Percentiles rank a stretch among this genome's conserved stretches.
Conservation (phyloP, 1,140 invertebrate species). For the Monomorium pharaonis region DNA sequence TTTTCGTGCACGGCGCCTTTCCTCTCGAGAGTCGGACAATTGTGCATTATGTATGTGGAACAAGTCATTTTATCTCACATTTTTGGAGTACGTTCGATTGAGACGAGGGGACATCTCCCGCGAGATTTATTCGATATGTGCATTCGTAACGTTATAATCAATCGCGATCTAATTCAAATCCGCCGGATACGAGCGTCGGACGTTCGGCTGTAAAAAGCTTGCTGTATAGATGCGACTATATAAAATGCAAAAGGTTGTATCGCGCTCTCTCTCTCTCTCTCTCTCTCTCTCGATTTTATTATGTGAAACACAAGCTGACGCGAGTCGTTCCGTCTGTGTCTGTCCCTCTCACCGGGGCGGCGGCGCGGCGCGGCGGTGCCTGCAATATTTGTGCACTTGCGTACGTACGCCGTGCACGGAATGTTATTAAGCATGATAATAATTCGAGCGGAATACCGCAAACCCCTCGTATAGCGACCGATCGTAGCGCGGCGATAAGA, state of each 20-base stretch:
- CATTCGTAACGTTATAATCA: neutral
- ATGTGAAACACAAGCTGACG: neutral
- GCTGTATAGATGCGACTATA: neutral
- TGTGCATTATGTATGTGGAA: neutral
- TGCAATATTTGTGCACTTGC: constrained; percentile 49
- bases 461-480: constrained; percentile 33
- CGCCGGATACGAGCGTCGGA: neutral
- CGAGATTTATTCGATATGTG: neutral
- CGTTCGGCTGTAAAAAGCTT: neutral
- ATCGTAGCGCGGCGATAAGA: constrained; percentile 46
- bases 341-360: neutral
- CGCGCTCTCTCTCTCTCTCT: too few species aligned
- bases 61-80: neutral
- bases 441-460: constrained; percentile 51
- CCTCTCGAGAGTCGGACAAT: neutral
- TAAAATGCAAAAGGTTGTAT: constrained; percentile 9
- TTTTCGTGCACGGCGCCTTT: neutral
- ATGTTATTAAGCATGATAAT: constrained; percentile 58
- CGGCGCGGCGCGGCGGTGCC: neutral
- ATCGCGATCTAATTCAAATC: constrained; percentile 6
- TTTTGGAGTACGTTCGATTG: neutral
- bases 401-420: constrained; percentile 9
- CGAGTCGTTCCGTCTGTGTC: neutral
- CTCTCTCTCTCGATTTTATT: neutral
- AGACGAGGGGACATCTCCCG: neutral